Evolutionary conservation across 2,113 vertebrate species (phyloP).

Genomic region (Melanerpes formicivorus): DNA sequence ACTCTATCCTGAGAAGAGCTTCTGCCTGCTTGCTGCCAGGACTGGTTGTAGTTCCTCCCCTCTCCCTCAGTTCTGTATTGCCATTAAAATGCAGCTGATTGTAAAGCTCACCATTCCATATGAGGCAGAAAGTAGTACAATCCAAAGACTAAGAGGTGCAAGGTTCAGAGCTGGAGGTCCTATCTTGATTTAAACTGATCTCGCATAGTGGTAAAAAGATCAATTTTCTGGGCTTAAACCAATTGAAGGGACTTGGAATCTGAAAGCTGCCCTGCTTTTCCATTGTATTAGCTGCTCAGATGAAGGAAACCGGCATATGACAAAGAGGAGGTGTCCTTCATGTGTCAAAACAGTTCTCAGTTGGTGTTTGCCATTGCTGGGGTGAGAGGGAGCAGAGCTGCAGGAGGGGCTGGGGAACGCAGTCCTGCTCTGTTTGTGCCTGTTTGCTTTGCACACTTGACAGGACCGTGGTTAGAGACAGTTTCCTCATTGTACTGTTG

Average conservation of each 20-base stretch:
- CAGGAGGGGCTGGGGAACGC: background rate
- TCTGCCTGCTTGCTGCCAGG: background rate
- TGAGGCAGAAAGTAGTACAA: background rate
- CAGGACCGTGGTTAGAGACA: background rate
- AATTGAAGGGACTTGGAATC: background rate
- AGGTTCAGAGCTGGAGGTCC: background rate
- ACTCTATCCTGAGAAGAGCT: fast-evolving
- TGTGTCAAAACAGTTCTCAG: background rate
- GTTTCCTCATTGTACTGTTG: background rate
- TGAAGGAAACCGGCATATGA: background rate
- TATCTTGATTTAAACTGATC: background rate
- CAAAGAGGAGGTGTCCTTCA: background rate
- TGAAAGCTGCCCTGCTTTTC: background rate
- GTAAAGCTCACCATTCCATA: background rate
- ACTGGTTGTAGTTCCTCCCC: fast-evolving
- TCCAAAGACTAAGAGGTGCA: background rate
- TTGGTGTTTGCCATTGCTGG: background rate
- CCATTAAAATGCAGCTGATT: background rate
- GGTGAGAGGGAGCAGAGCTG: background rate
- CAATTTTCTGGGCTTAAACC: background rate
- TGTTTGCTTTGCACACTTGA: slow-evolving; percentile 5
- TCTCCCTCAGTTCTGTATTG: background rate
- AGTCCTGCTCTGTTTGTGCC: background rate
- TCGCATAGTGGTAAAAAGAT: background rate
- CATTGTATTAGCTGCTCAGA: background rate